Percentiles rank a stretch among this genome's conserved stretches.
phyloP scores from a whole-genome alignment of 2,797 vertebrate genomes.

The Loriculus beryllinus region DNA sequence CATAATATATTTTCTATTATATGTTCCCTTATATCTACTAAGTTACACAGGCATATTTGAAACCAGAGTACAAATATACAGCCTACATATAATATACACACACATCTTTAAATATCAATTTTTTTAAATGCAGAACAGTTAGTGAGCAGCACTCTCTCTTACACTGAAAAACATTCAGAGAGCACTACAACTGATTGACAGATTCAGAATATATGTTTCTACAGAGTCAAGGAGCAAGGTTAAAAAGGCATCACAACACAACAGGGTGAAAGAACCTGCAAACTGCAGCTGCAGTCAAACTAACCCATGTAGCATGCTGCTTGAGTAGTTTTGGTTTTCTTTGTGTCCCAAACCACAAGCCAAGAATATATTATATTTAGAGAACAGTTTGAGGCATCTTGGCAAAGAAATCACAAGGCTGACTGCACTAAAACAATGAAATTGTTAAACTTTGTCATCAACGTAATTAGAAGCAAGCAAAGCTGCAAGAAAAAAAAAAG shows the following conservation, averaged over 20 bases:
- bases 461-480: not conserved
- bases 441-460: not conserved
- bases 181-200: not conserved
- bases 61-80: not conserved
- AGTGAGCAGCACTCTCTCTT: not conserved
- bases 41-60: not conserved
- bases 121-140: not conserved
- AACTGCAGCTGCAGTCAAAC: not conserved
- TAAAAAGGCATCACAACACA: not conserved
- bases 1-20: not conserved
- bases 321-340: not conserved
- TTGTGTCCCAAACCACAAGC: not conserved
- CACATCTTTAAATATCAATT: not conserved
- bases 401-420: not conserved
- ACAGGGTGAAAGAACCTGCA: not conserved
- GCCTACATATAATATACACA: fast-evolving
- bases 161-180: not conserved
- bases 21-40: not conserved
- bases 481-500: not conserved
- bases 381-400: not conserved
- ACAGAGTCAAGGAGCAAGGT: not conserved
- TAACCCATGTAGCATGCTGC: not conserved
- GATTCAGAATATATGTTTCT: not conserved
- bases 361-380: not conserved
- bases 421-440: not conserved